A percentile compares a stretch with the other conserved stretches of the same genome.
These are phyloP conservation scores for Molothrus aeneus DNA, from an alignment of 2,797 vertebrate species.

Conservation along the genomic window DNA sequence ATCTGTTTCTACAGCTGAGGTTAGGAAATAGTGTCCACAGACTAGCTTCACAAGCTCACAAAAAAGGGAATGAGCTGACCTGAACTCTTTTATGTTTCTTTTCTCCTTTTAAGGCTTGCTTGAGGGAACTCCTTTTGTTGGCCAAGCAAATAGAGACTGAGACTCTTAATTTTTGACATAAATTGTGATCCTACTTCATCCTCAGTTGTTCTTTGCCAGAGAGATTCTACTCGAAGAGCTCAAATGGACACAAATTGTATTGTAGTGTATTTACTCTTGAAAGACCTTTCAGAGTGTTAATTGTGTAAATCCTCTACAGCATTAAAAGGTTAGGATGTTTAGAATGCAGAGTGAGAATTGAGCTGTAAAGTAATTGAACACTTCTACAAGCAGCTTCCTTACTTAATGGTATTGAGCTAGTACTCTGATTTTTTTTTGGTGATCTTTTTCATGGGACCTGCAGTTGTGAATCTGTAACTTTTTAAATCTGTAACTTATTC, in stretches of 20 bases:
- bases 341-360: not conserved
- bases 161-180: not conserved
- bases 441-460: not conserved
- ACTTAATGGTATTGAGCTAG: not conserved
- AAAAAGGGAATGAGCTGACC: not conserved
- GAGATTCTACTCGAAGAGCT: not conserved
- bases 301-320: not conserved
- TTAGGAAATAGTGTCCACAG: not conserved
- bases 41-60: not conserved
- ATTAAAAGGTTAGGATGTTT: not conserved
- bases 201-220: not conserved
- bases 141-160: not conserved
- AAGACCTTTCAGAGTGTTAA: not conserved
- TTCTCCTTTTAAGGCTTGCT: not conserved
- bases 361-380: not conserved
- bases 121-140: not conserved
- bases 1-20: not conserved
- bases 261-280: not conserved
- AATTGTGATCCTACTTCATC: not conserved
- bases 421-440: not conserved
- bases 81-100: not conserved
- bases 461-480: not conserved
- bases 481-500: not conserved
- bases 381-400: not conserved
- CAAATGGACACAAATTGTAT: not conserved